phyloP scores from a whole-genome alignment of 2,797 vertebrate genomes.

The Yasuhikotakia modesta region DNA sequence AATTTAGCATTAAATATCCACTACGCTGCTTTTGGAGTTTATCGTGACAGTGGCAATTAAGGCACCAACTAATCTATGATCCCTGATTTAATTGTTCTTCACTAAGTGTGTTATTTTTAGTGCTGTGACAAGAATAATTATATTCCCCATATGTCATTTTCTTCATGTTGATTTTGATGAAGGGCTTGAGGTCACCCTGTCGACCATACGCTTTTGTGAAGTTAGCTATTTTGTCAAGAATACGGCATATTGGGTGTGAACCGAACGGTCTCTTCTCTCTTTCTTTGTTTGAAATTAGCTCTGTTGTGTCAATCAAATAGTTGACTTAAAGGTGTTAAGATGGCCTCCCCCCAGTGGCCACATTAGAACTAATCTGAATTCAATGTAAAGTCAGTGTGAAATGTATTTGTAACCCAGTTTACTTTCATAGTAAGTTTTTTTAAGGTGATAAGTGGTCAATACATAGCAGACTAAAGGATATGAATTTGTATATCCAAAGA shows the following conservation, averaged over 20 bases:
- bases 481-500: no score
- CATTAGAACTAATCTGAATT: no score
- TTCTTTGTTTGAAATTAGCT: conserved; percentile 47
- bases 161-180: conserved; percentile 63
- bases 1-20: conserved; percentile 47
- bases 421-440: no score
- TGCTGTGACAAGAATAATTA: conserved; percentile 70
- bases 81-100: conserved; percentile 60
- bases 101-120: conserved; percentile 66
- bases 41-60: conserved; percentile 24
- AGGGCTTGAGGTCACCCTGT: conserved; percentile 64
- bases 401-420: no score
- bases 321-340: no score
- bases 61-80: conserved; percentile 35
- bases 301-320: conserved; percentile 12
- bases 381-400: no score
- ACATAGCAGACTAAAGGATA: no score
- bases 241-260: conserved; percentile 60
- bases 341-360: no score
- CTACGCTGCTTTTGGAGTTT: background rate
- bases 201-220: conserved; percentile 49
- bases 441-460: no score
- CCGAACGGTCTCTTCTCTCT: conserved; percentile 46
- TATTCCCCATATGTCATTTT: conserved; percentile 65
- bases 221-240: conserved; percentile 71